Evolutionary conservation across 2,888 invertebrate genomes (phyloP), one percentile per base, ranked within the genome.

Genomic region (Apodemia mormo): DNA sequence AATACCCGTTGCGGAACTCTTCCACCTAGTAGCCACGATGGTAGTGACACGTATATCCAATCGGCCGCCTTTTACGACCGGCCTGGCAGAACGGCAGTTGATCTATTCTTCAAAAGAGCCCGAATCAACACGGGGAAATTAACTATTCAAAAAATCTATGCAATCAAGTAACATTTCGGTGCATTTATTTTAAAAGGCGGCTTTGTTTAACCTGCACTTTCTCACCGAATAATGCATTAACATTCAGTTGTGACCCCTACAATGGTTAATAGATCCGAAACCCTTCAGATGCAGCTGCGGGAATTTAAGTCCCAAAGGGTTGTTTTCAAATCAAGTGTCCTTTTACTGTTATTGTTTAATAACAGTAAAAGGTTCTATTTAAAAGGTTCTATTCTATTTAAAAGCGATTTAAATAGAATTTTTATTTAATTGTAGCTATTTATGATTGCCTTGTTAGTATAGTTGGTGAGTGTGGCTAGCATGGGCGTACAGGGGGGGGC

Each of bases 201-300:
- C 33, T 61, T 61, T 61, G 61, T 61, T 61, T 61, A 61, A 61
- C 61, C 9, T 33, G 12, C 61, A 61, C 33, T 61, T 61, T 61
- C 61, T 61, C 33, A 61, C 61, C 10, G 33, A 61, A 61, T 33
- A 52, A 10, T 6, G 61, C 61, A 61, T 61, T 33, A 30, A 49
- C 14, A 30, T 61, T 61, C 33, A 4, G 4, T 33, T 30, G 9
- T 30, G 30, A 12, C 58, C 58, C 29, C 12, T 8, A 61, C 61
- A 61, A 61, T 61, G 61, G 61, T 12, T 61, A 58, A 58, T 58
- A 58, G 58, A 30, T 30, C 33, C 30, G 45, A 30, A 61, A 33
- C 61, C 61, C 61, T 61, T 30, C 14, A 61, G 14, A 61, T 61
- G 33, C 61, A 61, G 61, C 61, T 61, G 61, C 33, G 61, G 12